Evolutionary conservation across 2,888 invertebrate genomes (phyloP), one percentile per base, ranked within the genome.

Genomic region (Selenia dentaria): DNA sequence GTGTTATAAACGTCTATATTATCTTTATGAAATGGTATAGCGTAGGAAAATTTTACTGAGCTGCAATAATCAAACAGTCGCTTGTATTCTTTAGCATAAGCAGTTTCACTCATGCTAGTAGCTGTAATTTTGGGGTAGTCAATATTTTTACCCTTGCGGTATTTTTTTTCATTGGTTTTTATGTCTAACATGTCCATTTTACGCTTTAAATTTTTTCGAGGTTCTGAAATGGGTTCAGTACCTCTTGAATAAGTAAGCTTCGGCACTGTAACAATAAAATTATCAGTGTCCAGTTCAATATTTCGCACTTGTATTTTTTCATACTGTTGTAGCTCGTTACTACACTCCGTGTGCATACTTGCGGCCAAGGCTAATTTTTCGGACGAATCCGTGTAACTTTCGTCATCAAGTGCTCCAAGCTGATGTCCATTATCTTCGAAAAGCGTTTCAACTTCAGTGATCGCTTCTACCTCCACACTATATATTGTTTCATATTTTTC

Each of bases 101-200:
- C 66, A 2, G 64, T 68, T 2, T 79, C 70, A 11, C 45, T 37
- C 12, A 74, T 67, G 14, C 69, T 45, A 36, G 60, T 25, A 3
- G 50, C 27, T 0, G 66, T 72, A 24, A 74, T 55, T 70, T 79
- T 88, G 3, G 80, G 75, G 42, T 67, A 65, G 52, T 90, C 84
- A 39, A 89, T 89, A 53, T 84, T 76, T 67, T 83, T 89, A 2
- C 80, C 73, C 67, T 86, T 86, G 52, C 84, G 74, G 35, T 84
- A 85, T 44, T 64, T 81, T 56, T 75, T 87, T 31, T 51, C 59
- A 18, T 34, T 48, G 2, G 62, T 49, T 56, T 67, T 70, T 5
- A 56, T 40, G 51, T 82, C 78, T 13, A 54, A 41, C 60, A 69
- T 65, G 31, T 74, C 67, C 29, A 62, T 60, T 62, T 85, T 87